Percentiles rank a stretch among this genome's conserved stretches.
Conservation (phyloP, 2,888 invertebrate genomes). For the Axea sp. region DNA sequence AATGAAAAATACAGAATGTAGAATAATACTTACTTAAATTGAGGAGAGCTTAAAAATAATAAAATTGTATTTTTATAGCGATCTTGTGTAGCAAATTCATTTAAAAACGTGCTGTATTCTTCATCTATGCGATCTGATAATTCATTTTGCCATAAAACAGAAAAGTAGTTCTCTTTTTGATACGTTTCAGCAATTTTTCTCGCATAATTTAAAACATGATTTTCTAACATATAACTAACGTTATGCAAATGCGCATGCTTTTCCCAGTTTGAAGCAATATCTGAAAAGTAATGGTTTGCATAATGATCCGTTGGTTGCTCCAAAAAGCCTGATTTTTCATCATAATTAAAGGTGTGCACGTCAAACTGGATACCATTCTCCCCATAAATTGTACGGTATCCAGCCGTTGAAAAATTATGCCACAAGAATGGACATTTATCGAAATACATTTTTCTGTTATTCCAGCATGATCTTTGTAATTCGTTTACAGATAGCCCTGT, state of each 20-base stretch:
- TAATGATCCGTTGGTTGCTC: slow-evolving; percentile 8
- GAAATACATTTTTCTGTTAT: not conserved
- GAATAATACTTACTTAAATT: not conserved
- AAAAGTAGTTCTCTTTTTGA: slow-evolving; percentile 3
- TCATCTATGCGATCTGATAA: not conserved
- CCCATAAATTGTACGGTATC: slow-evolving; percentile 9
- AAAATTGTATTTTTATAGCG: slow-evolving; percentile 4
- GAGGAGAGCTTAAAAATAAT: slow-evolving; percentile 7
- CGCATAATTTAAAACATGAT: slow-evolving; percentile 9
- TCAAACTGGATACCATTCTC: slow-evolving; percentile 2
- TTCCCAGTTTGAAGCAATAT: not conserved
- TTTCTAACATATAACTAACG: not conserved
- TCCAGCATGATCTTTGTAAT: not conserved
- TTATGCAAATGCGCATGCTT: not conserved
- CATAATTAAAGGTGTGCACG: not conserved
- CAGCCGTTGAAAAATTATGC: not conserved
- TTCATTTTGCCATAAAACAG: slow-evolving; percentile 29
- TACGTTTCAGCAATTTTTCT: slow-evolving; percentile 5
- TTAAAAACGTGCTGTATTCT: slow-evolving; percentile 10
- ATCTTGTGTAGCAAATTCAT: not conserved
- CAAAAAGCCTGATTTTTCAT: not conserved
- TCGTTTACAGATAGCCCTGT: not conserved
- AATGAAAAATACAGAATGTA: no score
- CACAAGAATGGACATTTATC: slow-evolving; percentile 6
- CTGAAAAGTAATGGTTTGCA: slow-evolving; percentile 7